Evolutionary conservation across 1,140 invertebrate genomes (phyloP), one percentile per base, ranked within the genome.

Genomic region (Hyles vespertilio): DNA sequence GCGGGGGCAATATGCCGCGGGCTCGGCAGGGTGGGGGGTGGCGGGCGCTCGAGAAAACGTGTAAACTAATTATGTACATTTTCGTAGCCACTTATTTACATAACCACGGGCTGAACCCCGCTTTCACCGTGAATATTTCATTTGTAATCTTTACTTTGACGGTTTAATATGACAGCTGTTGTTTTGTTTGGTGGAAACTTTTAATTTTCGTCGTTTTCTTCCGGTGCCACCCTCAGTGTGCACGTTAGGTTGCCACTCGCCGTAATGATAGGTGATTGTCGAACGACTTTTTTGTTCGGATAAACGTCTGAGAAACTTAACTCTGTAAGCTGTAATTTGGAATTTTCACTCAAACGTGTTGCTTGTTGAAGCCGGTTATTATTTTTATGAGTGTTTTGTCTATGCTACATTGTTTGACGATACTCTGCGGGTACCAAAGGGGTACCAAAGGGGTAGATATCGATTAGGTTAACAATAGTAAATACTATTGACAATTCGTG

Each of bases 41-140:
- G 67, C 69, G 65, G 65, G 63, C 67, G 73, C 69, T 61, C 65
- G 79, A 81, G 84, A 81, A 83, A 87, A 88, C 80, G 82, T 87
- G 84, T 87, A 87, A 88, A 88, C 85, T 88, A 88, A 88, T 88
- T 88, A 87, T 88, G 79, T 88, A 88, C 84, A 81, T 88, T 88
- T 88, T 88, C 85, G 85, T 88, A 78, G 82, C 81, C 81, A 88
- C 82, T 88, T 88, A 88, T 88, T 88, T 88, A 87, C 85, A 88
- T 88, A 88, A 87, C 79, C 81, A 78, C 77, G 72, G 74, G 63
- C 77, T 79, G 75, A 82, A 73, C 78, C 74, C 79, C 78, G 84
- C 84, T 87, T 85, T 88, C 85, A 87, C 83, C 84, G 85, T 88
- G 84, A 87, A 88, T 88, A 88, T 87, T 88, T 88, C 80, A 89